phyloP scores from a whole-genome alignment of 2,888 invertebrate species.

The Macroteleia sp. region DNA sequence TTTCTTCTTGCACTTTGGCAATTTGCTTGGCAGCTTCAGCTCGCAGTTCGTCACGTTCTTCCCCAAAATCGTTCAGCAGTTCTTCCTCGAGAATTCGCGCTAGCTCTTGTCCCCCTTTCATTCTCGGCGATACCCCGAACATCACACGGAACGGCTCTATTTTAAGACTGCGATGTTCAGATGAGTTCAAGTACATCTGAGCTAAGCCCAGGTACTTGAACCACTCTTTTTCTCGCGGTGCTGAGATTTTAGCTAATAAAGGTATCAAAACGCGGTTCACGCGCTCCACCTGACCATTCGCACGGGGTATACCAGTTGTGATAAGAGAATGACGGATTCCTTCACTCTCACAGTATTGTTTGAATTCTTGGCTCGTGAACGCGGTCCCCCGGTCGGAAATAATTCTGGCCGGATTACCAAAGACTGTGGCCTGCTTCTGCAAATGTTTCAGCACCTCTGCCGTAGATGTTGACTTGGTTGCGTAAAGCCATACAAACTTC shows the following conservation, averaged over 20 bases:
- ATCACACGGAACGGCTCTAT: conserved; percentile 64
- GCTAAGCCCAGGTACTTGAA: conserved; percentile 54
- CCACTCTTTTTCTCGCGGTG: conserved; percentile 56
- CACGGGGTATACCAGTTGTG: conserved; percentile 45
- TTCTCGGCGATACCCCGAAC: conserved; percentile 24
- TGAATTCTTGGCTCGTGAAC: not conserved
- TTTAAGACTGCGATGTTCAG: conserved; percentile 56
- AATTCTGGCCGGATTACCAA: not conserved
- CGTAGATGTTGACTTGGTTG: not conserved
- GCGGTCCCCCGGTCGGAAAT: not conserved
- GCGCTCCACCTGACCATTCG: conserved; percentile 45
- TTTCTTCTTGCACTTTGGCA: conserved; percentile 65
- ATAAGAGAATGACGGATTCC: conserved; percentile 16
- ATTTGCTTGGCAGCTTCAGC: conserved; percentile 47
- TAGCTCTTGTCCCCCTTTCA: not conserved
- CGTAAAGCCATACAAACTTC: not conserved
- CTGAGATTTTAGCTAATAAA: conserved; percentile 58
- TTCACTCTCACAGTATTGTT: too few species aligned
- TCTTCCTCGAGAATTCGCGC: not conserved
- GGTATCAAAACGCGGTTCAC: conserved; percentile 61
- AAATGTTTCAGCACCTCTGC: not conserved
- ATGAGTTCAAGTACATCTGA: conserved; percentile 56
- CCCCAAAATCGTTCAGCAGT: not conserved
- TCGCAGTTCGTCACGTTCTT: conserved; percentile 38
- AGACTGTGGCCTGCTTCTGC: not conserved